Base-by-base conservation (phyloP, 2,888 invertebrate species). In the Trachelus troglodyta region DNA sequence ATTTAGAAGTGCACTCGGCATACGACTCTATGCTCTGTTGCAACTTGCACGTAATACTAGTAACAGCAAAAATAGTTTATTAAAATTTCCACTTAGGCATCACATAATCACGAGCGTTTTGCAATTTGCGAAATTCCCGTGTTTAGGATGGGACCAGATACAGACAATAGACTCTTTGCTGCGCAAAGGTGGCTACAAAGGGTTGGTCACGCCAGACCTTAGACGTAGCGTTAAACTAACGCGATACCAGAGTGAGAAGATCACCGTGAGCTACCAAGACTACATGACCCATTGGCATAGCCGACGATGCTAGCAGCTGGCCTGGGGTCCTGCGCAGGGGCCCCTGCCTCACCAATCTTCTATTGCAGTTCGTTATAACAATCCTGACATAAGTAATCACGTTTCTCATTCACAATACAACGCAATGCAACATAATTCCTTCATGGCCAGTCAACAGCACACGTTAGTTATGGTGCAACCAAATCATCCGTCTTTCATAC, bases 161-260 rank as follows among this genome's bases (percentile, higher is more conserved):
- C 98, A 99, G 93, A 99, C 99, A 34, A 98, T 99, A 89, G 99
- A 99, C 93, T 98, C 99, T 69, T 93, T 99, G 81, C 94, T 99
- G 83, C 95, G 98, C 85, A 99, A 99, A 93, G 99, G 99, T 84
- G 99, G 99, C 75, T 99, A 96, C 93, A 98, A 98, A 91, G 97
- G 98, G 37, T 92, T 94, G 77, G 98, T 98, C 82, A 97, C 97
- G n/a, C 94, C 95, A 35, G 98, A 98, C 78, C 93, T 96, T 89
- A 95, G 98, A 79, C 95, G 96, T 88, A 95, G 96, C 91, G 96
- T 99, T 91, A 98, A 98, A 92, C 93, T 99, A 88, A 98, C 98
- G 77, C 96, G 98, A 86, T 99, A 99, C 93, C 98, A 98, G 92
- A 98, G 98, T 87, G 98, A 98, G 92, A 98, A 98, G 93, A 95